Evolutionary conservation across 2,113 vertebrate genomes (phyloP), one percentile per base, ranked within the genome.

Genomic region (Columbina picui): DNA sequence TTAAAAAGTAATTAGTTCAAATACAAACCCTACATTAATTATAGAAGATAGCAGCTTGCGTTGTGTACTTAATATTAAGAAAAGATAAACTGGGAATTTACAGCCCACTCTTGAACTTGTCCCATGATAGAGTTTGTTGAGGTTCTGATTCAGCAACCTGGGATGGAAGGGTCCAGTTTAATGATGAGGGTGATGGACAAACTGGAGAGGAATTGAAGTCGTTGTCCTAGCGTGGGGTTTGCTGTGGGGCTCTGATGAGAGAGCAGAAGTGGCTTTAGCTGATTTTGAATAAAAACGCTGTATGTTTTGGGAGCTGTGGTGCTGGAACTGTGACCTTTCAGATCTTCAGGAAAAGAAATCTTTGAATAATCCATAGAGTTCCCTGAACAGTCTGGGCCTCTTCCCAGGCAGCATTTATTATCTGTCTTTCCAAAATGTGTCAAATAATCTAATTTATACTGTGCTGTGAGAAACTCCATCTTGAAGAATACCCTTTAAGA

Each of bases 51-150:
- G 26, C 2, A 63, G 3, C 39, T 64, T 85, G 52, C 18, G 61
- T 55, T 61, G 41, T 41, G 30, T 36, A 10, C 10, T 70, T 84
- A 12, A 45, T 0, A 12, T 69, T 50, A 45, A 11, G 38, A 63
- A 75, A 47, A 34, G 30, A 57, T 52, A 75, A 89, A 20, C 11
- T 47, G 60, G 47, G n/a, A 32, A 10, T 78, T 69, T 21, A 14
- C n/a, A 80, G 17, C 29, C 57, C 14, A 2, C 7, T 43, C 27
- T 52, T 50, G 56, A 43, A 74, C 23, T 59, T 30, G 10, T 43
- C 41, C 27, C 17, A 9, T 38, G 22, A 2, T 41, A 1, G 15
- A 25, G 55, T 29, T 85, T 1, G 1, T 30, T 32, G 61, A 4
- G 41, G 25, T 70, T 90, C 30, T 36, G 0, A 22, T 47, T 30